Evolutionary conservation across 2,113 vertebrate species (phyloP).

Genomic region (Calidris pygmaea): DNA sequence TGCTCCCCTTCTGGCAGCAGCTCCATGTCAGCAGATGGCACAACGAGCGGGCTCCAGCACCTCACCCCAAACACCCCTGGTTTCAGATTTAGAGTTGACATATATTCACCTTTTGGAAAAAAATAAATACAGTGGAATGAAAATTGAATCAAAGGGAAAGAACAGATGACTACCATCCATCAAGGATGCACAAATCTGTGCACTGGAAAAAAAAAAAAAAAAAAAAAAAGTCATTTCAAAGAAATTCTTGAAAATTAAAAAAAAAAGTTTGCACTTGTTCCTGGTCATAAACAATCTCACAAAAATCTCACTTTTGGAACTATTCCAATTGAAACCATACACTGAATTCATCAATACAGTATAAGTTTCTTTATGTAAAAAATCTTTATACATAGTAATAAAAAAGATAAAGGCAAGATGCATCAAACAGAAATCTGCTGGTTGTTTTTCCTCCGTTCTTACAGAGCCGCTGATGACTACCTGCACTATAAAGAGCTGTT

Average conservation of each 20-base stretch:
- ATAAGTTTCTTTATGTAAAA: conserved; percentile 91
- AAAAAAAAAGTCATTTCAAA: conserved; percentile 57
- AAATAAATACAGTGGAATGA: conserved; percentile 86
- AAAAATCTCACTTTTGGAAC: conserved; percentile 79
- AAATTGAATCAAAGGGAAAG: conserved; percentile 70
- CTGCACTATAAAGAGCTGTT: conserved; percentile 77
- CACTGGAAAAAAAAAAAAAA: conserved; percentile 38
- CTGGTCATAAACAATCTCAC: conserved; percentile 76
- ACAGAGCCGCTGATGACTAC: conserved; percentile 75
- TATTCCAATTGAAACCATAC: conserved; percentile 81
- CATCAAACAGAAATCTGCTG: conserved; percentile 92
- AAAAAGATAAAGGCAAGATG: conserved; percentile 96
- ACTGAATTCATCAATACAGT: conserved; percentile 85
- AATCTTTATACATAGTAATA: conserved; percentile 96
- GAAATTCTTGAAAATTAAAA: conserved; percentile 65
- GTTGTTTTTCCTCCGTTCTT: conserved; percentile 76
- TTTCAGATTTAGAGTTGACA: conserved; percentile 66
- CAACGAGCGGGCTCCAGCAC: conserved; percentile 49
- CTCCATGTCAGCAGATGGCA: conserved; percentile 55
- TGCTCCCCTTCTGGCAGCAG: conserved; percentile 50
- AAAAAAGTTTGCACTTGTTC: conserved; percentile 75
- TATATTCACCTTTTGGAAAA: conserved; percentile 70
- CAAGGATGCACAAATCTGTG: conserved; percentile 64
- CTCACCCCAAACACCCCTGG: conserved; percentile 48
- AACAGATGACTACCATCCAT: conserved; percentile 75